Evolutionary conservation across 2,113 vertebrate genomes (phyloP).

Genomic region (Corythoichthys intestinalis): DNA sequence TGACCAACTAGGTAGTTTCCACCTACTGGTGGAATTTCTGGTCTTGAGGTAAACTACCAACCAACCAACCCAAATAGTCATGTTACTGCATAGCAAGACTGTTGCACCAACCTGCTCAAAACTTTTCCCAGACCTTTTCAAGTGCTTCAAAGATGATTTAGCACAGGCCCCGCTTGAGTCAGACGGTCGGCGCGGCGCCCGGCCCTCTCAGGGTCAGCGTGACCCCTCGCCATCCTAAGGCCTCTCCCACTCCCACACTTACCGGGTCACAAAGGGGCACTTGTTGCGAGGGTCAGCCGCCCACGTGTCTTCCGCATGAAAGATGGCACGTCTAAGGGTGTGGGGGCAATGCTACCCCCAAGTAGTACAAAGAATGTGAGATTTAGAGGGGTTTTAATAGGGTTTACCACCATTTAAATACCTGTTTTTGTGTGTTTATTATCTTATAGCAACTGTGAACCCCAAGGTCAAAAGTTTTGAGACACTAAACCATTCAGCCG

Average conservation of each 20-base stretch:
- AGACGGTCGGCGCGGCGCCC: constrained; percentile 43
- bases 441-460: no score
- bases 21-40: no score
- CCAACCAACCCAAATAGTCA: no score
- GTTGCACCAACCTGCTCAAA: neutral
- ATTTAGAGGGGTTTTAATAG: no score
- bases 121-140: constrained; percentile 10
- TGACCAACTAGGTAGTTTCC: no score
- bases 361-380: constrained; percentile 15
- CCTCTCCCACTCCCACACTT: constrained; percentile 75
- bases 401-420: no score
- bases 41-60: no score
- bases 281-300: constrained; percentile 64
- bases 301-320: constrained; percentile 74
- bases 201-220: constrained; percentile 50
- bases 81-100: neutral
- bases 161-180: constrained; percentile 38
- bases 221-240: constrained; percentile 59
- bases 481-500: no score
- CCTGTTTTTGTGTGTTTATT: no score
- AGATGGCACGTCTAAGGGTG: constrained; percentile 56
- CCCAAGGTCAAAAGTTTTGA: no score
- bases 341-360: constrained; percentile 29
- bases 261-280: constrained; percentile 70
- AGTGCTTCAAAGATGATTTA: constrained; percentile 48